Conservation (phyloP, 2,888 invertebrate genomes). For the Oeneis ivallda region DNA sequence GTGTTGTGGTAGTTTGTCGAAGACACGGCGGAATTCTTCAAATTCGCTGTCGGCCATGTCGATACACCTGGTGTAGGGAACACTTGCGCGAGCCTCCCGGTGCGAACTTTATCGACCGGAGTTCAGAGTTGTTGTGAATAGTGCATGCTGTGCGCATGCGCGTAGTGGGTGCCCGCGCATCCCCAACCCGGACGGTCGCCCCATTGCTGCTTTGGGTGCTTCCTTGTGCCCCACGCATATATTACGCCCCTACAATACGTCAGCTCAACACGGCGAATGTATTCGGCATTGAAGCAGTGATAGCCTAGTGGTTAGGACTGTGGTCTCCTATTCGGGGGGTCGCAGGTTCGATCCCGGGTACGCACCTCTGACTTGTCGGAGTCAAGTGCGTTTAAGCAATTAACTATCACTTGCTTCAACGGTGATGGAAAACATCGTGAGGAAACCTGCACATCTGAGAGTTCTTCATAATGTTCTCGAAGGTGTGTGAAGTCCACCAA, state of each 20-base stretch:
- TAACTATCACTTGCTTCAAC: too few species aligned
- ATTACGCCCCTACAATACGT: neutral
- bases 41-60: constrained; percentile 96
- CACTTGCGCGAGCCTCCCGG: constrained; percentile 64
- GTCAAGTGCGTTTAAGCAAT: too few species aligned
- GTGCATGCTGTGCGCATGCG: constrained; percentile 49
- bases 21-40: constrained; percentile 94
- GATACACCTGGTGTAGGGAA: constrained; percentile 82
- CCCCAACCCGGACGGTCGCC: constrained; percentile 42
- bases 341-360: too few species aligned
- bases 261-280: neutral
- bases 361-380: too few species aligned
- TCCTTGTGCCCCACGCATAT: neutral
- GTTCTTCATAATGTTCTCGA: too few species aligned
- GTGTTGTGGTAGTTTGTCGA: constrained; percentile 90
- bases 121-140: constrained; percentile 40
- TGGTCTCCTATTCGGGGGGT: too few species aligned
- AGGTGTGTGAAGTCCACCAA: too few species aligned
- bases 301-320: too few species aligned
- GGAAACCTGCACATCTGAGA: too few species aligned
- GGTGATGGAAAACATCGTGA: too few species aligned
- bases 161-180: constrained; percentile 51
- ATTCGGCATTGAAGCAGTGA: too few species aligned
- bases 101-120: constrained; percentile 63
- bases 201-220: constrained; percentile 28